Evolutionary conservation across 2,888 invertebrate species (phyloP), one percentile per base, ranked within the genome.

Genomic region (Trypoxylon attenuatum): DNA sequence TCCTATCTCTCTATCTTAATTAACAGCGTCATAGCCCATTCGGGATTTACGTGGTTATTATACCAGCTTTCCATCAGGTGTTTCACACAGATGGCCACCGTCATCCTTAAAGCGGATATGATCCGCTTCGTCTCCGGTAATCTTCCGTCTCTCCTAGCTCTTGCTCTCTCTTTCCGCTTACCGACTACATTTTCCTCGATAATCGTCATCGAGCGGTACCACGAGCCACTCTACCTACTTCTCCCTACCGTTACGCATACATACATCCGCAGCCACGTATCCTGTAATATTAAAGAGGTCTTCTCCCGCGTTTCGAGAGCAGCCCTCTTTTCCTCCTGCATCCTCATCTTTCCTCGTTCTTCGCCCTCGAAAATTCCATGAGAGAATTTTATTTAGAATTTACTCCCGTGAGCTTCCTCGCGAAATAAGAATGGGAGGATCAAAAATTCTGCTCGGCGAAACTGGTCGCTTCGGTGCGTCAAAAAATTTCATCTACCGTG

Each of bases 1-100:
- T 47, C 16, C 25, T 45, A 52, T 61, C 54, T 33, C 39, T 46
- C 33, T 21, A 8, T 53, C 49, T 60, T 61, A 54, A 64, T 64
- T 50, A 63, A 63, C 61, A 27, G 38, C 38, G 18, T 10, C 23
- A 29, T 23, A 47, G 41, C 41, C 10, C 38, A 19, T 43, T 27
- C 38, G 41, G 15, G 41, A 47, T 55, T 55, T 55, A 27, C 33
- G 19, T 25, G 54, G 33, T 55, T 25, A 45, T 55, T 53, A n/a
- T n/a, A 16, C 43, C 53, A 8, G 16, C 16, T 42, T 43, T 38
- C 38, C 54, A 46, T 54, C 54, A 23, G 5, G 21, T n/a, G 3
- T 29, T 5, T 29, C 29, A 13, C 5, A 10, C 10, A 29, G 45
- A 45, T 43, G 13, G 2, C 25, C 5, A 5, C 1, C n/a, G 19